A percentile compares a stretch with the other conserved stretches of the same genome.
Conservation (phyloP, 2,797 vertebrate genomes). For the Podargus strigoides region DNA sequence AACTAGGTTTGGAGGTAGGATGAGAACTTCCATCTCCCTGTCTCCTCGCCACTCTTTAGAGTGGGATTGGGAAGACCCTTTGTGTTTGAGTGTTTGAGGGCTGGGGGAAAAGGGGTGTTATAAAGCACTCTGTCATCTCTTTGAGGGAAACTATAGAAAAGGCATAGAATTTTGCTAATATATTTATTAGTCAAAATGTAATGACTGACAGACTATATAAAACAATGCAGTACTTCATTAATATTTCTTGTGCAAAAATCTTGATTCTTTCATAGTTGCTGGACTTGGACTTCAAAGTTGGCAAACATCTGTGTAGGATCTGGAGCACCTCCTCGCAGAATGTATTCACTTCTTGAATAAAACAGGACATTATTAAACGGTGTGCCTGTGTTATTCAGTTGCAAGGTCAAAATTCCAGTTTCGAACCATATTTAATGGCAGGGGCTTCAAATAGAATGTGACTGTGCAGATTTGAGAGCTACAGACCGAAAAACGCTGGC, state of each 20-base stretch:
- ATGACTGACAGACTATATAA: background rate
- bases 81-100: background rate
- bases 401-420: background rate
- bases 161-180: background rate
- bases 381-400: background rate
- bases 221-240: background rate
- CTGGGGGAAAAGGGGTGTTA: background rate
- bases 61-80: background rate
- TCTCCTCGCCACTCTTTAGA: rapidly evolving
- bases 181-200: background rate
- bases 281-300: background rate
- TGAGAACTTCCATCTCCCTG: background rate
- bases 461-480: background rate
- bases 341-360: background rate
- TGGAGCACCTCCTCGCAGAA: background rate
- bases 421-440: background rate
- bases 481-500: background rate
- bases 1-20: background rate
- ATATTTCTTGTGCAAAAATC: background rate
- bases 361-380: background rate
- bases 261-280: background rate
- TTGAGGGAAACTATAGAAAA: background rate
- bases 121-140: background rate
- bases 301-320: background rate
- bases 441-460: background rate